These are phyloP conservation scores for Takifugu bimaculatus DNA, from an alignment of 2,113 vertebrate genomes.

Conservation along the genomic window DNA sequence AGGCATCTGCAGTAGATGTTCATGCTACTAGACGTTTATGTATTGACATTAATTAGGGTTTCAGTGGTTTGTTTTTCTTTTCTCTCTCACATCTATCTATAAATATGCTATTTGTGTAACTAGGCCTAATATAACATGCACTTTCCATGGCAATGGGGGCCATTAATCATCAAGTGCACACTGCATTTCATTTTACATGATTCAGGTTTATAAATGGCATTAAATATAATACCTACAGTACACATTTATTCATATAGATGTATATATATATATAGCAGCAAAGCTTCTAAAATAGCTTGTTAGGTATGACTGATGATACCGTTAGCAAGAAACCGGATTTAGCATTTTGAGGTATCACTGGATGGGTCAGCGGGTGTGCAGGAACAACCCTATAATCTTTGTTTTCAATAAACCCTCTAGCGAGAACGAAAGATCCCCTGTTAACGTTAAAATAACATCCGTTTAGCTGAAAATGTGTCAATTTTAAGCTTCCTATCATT, in stretches of 20 bases:
- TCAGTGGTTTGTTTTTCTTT: conserved; percentile 44
- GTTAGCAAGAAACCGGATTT: conserved; percentile 91
- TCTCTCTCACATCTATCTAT: conserved; percentile 73
- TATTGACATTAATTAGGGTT: conserved; percentile 48
- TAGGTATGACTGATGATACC: conserved; percentile 87
- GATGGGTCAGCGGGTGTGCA: conserved; percentile 91
- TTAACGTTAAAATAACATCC: conserved; percentile 83
- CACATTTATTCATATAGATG: conserved; percentile 60
- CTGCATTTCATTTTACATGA: conserved; percentile 83
- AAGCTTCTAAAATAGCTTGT: conserved; percentile 95
- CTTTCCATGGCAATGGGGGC: conserved; percentile 81
- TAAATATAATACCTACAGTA: conserved; percentile 88
- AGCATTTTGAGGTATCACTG: conserved; percentile 94
- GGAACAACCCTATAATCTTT: conserved; percentile 79
- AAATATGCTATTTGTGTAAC: conserved; percentile 92
- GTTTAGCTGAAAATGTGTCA: conserved; percentile 85
- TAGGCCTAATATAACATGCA: conserved; percentile 82
- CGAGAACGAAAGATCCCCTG: conserved; percentile 87
- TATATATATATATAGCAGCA: conserved; percentile 94
- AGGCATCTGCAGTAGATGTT: conserved; percentile 72
- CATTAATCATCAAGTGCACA: conserved; percentile 62
- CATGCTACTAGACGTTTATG: conserved; percentile 81
- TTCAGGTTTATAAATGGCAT: conserved; percentile 91
- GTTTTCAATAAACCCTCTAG: conserved; percentile 47
- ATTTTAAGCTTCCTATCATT: conserved; percentile 79